Percentiles rank a stretch among this genome's conserved stretches.
These are phyloP conservation scores for Scolanthus callimorphus DNA, from an alignment of 92 coral and sea anemone genomes.

Conservation along the genomic window DNA sequence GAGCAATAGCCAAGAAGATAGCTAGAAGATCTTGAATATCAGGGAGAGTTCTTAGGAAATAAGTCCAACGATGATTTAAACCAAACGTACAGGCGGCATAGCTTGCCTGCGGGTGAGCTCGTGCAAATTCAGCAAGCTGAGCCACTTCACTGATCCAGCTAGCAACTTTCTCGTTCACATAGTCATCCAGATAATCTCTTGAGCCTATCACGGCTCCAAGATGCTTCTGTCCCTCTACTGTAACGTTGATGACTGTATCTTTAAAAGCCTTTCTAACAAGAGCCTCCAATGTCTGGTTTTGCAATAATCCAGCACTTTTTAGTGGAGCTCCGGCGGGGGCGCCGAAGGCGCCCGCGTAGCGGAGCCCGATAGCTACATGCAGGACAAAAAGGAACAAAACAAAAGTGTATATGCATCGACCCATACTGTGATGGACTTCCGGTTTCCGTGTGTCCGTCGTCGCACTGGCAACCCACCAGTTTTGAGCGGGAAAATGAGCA, in stretches of 20 bases:
- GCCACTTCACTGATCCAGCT: conserved; percentile 11
- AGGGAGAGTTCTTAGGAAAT: conserved; percentile 16
- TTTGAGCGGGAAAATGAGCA: too few species aligned
- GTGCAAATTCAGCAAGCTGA: conserved; percentile 12
- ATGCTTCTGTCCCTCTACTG: conserved; percentile 17
- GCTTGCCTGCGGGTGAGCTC: conserved; percentile 13
- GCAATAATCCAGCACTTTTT: conserved; percentile 34
- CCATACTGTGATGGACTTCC: too few species aligned
- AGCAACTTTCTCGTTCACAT: conserved; percentile 14
- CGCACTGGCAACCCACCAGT: too few species aligned
- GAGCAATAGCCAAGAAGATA: conserved; percentile 15
- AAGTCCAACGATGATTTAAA: conserved; percentile 13
- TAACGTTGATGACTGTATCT: conserved; percentile 7
- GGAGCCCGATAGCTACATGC: too few species aligned
- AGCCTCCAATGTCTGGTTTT: conserved; percentile 20
- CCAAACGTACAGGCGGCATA: conserved; percentile 26
- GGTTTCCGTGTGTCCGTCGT: too few species aligned
- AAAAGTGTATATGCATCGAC: too few species aligned
- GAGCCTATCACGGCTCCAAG: conserved; percentile 43
- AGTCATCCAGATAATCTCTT: conserved; percentile 18
- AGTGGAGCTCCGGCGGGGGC: too few species aligned
- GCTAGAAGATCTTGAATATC: conserved; percentile 11
- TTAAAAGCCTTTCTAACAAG: conserved; percentile 1
- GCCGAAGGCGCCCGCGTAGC: too few species aligned
- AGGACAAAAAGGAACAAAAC: too few species aligned